phyloP scores from a whole-genome alignment of 2,113 vertebrate genomes.

The Percina caprodes region DNA sequence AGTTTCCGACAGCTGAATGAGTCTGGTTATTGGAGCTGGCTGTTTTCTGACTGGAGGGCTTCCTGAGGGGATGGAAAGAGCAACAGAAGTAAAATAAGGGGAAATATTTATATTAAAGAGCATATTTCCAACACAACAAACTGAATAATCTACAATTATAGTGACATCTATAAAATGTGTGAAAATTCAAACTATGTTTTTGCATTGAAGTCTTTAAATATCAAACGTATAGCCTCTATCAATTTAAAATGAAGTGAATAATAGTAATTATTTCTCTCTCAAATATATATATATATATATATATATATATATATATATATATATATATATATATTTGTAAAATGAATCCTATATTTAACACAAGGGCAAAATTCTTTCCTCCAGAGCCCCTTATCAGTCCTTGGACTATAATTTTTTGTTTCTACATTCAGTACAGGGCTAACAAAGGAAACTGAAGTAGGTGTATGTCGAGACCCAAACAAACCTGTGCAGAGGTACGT shows the following conservation, averaged over 20 bases:
- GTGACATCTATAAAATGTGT: background rate
- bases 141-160: background rate
- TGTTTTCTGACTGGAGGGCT: constrained; percentile 2
- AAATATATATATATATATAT: no score
- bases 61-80: constrained; percentile 34
- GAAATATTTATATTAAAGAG: no score
- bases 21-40: background rate
- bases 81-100: background rate
- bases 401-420: background rate
- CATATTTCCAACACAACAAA: fast-evolving
- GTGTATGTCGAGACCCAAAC: background rate
- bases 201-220: background rate
- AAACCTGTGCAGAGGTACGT: constrained; percentile 34
- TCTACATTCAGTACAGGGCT: no score
- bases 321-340: no score
- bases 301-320: no score
- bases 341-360: background rate
- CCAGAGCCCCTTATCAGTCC: background rate
- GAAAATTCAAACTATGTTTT: background rate
- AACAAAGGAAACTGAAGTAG: no score
- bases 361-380: background rate
- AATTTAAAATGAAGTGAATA: background rate
- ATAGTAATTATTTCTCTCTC: background rate
- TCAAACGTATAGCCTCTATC: background rate
- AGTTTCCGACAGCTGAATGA: background rate